Percentiles rank a stretch among this genome's conserved stretches.
phyloP scores from a whole-genome alignment of 2,888 invertebrate genomes.

The Diogma glabrata region DNA sequence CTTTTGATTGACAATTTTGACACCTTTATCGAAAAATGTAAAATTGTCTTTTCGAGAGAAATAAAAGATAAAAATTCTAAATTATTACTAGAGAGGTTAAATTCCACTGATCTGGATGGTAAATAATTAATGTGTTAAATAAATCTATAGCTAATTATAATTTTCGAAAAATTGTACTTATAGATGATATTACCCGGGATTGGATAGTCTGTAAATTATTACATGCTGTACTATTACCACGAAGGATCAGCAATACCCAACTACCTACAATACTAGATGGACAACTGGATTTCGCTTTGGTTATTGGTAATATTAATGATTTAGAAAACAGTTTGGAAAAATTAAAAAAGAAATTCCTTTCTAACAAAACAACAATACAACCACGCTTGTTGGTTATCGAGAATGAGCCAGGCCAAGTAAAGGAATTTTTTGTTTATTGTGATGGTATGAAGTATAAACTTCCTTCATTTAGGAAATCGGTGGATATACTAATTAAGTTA shows the following conservation, averaged over 20 bases:
- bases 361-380: conserved; percentile 1
- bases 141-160: neutral
- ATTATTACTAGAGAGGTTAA: neutral
- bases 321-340: neutral
- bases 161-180: neutral
- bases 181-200: neutral
- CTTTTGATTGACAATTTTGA: neutral
- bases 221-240: neutral
- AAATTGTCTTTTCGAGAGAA: neutral
- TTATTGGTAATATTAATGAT: neutral
- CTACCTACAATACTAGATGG: neutral
- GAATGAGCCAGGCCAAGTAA: neutral
- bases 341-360: neutral
- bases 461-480: neutral
- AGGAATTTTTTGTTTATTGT: neutral
- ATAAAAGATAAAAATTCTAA: neutral
- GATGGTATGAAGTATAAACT: conserved; percentile 2
- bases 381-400: neutral
- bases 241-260: neutral
- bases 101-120: neutral
- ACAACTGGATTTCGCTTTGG: neutral
- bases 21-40: neutral
- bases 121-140: neutral
- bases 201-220: neutral
- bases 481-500: conserved; percentile 1